A percentile compares a stretch with the other conserved stretches of the same genome.
phyloP scores from a whole-genome alignment of 2,888 invertebrate species.

The Merodon equestris region DNA sequence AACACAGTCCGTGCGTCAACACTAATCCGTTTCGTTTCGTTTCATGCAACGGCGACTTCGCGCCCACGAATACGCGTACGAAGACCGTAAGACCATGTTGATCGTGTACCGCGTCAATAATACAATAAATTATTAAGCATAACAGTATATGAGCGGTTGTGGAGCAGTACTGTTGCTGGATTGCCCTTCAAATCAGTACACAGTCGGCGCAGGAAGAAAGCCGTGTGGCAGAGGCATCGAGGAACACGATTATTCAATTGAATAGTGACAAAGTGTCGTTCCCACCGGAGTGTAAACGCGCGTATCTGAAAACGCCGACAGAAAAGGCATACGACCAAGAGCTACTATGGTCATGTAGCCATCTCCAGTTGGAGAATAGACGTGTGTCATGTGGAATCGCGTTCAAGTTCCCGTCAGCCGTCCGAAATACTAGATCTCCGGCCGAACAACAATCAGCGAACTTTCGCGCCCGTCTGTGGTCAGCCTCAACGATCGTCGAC shows the following conservation, averaged over 20 bases:
- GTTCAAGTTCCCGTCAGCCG: too few species aligned
- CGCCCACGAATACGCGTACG: too few species aligned
- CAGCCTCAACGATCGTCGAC: not conserved
- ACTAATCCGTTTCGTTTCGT: slow-evolving; percentile 26
- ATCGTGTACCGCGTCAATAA: slow-evolving; percentile 50
- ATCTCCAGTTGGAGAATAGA: slow-evolving; percentile 9
- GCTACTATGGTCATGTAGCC: not conserved
- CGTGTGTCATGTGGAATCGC: too few species aligned
- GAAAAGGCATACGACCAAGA: slow-evolving; percentile 28
- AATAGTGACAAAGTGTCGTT: slow-evolving; percentile 65
- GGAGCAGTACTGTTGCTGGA: slow-evolving; percentile 15
- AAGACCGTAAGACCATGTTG: too few species aligned
- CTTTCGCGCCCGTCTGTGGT: slow-evolving; percentile 15
- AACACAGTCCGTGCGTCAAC: slow-evolving; percentile 35
- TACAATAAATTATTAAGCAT: slow-evolving; percentile 32
- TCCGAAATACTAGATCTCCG: too few species aligned
- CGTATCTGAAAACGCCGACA: slow-evolving; percentile 60
- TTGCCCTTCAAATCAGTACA: not conserved
- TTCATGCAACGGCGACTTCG: too few species aligned
- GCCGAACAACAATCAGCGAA: too few species aligned
- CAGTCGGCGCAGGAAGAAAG: not conserved
- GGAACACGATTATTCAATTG: slow-evolving; percentile 68
- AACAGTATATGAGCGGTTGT: slow-evolving; percentile 13
- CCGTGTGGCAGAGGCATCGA: slow-evolving; percentile 43
- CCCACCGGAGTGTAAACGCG: slow-evolving; percentile 60